Base-by-base conservation (phyloP, 2,797 vertebrate genomes). In the Helostoma temminkii region DNA sequence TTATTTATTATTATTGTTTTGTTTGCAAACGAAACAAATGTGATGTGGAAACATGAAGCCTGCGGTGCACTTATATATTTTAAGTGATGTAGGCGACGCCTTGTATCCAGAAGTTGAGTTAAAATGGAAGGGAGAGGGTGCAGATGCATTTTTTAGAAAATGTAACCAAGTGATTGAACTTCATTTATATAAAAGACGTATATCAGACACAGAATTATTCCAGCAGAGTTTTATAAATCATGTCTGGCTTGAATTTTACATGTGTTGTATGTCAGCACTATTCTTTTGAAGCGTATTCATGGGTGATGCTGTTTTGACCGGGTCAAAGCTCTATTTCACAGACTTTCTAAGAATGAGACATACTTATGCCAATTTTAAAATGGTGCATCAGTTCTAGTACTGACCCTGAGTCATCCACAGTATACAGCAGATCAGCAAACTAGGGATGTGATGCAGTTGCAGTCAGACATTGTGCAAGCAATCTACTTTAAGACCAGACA, bases 341-440 rank as follows among this genome's bases (percentile, higher is more conserved):
- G 42, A 7, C 42, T 54, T 63, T 53, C 37, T 25, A 21, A 30
- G 52, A 3, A 18, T 57, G 30, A 39, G 18, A 48, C 39, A 36
- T 32, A 5, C 61, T 47, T n/a, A 11, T 14, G 26, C 66, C 47
- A 24, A 7, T 6, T 48, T 32, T 43, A 3, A 53, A 72, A 19
- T 34, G 14, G 22, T 19, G 2, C 0, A 9, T n/a, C n/a, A 34
- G 30, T 34, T 0, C 3, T 12, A 8, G 22, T 28, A 2, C 32
- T 63, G 43, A 58, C 45, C 28, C 21, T 68, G 71, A 74, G 76
- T 80, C 70, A 79, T 18, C 9, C 19, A 15, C 9, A 46, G 3
- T 5, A 5, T 10, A 0, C n/a, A 58, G 43, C 42, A 46, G 39
- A 45, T 25, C 24, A 42, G 12, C 42, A 30, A 54, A 60, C 67